Base-by-base conservation (phyloP, 2,888 invertebrate genomes). In the Zaprionus bogoriensis region DNA sequence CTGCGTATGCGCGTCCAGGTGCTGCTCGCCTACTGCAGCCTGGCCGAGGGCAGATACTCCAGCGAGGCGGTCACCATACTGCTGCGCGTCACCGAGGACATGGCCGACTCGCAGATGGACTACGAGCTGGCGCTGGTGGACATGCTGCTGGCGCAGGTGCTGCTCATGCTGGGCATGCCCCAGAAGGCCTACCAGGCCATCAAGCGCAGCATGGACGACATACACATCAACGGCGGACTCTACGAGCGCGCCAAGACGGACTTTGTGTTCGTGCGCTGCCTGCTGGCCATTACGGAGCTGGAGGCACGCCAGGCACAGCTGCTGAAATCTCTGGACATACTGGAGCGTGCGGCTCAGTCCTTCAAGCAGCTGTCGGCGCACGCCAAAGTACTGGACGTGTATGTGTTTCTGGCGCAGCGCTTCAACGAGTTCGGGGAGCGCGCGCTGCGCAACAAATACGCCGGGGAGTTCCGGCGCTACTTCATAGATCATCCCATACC, bases 161-260 rank as follows among this genome's bases (percentile, higher is more conserved):
- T 96, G 91, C 91, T 97, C 28, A 73, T 85, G 25, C 93, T 96
- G 92, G 95, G 94, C 17, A 93, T 96, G 91, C 94, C 96, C 0
- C 93, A 93, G 65, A 96, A 96, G 89, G 96, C 97, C 0, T 90
- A 96, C 55, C 92, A 92, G 66, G 92, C 96, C 9, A 92, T 96
- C 0, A 94, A 95, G 71, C 93, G 94, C 89, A 93, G 94, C 54
- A 92, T 96, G 81, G 93, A 95, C 5, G 92, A 93, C 25, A 92
- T 97, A 45, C 93, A 97, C 89, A 94, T 96, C 0, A 96, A 97
- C 87, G 97, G 97, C 1, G 95, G 95, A 12, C 92, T 94, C 19
- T 96, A 94, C 79, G 97, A 98, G 89, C 93, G 95, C 84, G 97
- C 95, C 1, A 93, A 96, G 91, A 95, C 94, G 0, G 89, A 95